phyloP scores from a whole-genome alignment of 1,140 invertebrate genomes.

The Aradophagus sp. region DNA sequence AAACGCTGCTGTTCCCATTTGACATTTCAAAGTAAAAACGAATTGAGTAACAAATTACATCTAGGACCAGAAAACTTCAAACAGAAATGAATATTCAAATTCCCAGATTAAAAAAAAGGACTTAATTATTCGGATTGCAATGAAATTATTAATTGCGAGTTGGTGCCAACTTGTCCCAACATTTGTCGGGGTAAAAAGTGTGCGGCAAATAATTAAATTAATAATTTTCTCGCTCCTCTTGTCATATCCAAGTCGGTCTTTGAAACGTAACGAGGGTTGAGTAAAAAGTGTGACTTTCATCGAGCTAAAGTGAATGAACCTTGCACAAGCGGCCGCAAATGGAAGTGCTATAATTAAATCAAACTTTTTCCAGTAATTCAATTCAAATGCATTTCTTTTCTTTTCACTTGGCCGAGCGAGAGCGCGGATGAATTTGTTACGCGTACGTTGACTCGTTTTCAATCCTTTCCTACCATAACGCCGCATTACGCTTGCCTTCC shows the following conservation, averaged over 20 bases:
- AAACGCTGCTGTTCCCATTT: no score
- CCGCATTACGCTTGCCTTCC: conserved; percentile 41
- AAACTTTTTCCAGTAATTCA: conserved; percentile 45
- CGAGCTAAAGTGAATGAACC: conserved; percentile 16
- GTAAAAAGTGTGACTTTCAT: conserved; percentile 24
- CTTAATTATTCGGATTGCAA: no score
- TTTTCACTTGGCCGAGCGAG: conserved; percentile 37
- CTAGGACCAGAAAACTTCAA: no score
- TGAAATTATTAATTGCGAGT: no score
- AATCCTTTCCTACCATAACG: conserved; percentile 48
- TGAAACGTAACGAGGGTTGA: neutral
- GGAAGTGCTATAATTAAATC: conserved; percentile 32
- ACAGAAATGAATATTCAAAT: no score
- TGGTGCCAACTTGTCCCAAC: no score
- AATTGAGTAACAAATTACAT: no score
- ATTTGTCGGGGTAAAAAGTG: no score
- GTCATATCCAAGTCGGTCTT: no score
- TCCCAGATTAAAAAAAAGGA: no score
- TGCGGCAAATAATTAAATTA: no score
- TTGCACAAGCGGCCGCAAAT: conserved; percentile 16
- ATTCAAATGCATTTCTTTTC: conserved; percentile 52
- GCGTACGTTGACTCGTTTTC: conserved; percentile 50
- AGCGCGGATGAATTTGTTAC: conserved; percentile 45
- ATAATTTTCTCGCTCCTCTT: neutral
- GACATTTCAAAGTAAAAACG: no score